Evolutionary conservation across 1,140 invertebrate species (phyloP).

Genomic region (Trissolcus basalis): DNA sequence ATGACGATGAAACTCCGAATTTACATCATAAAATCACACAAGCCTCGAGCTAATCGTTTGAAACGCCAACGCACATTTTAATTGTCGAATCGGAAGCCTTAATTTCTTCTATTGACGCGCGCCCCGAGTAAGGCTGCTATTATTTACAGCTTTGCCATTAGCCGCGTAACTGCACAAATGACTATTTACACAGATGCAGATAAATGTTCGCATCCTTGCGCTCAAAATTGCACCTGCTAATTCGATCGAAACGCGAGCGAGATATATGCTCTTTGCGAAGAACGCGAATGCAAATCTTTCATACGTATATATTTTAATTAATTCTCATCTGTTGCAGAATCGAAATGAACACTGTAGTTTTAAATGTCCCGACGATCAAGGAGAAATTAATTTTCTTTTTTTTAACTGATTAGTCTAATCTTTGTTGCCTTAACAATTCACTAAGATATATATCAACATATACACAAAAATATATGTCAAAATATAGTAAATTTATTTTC

Average conservation of each 20-base stretch:
- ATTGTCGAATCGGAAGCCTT: slow-evolving; percentile 37
- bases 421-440: too few relatives aligned
- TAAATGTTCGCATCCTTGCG: slow-evolving; percentile 51
- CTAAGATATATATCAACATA: too few relatives aligned
- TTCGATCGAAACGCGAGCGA: slow-evolving; percentile 41
- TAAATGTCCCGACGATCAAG: too few relatives aligned
- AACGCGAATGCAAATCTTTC: slow-evolving; percentile 22
- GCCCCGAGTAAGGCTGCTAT: slow-evolving; percentile 29
- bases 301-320: slow-evolving; percentile 57
- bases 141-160: slow-evolving; percentile 54
- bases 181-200: slow-evolving; percentile 58
- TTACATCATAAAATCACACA: too few relatives aligned
- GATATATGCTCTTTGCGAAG: slow-evolving; percentile 48
- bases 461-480: too few relatives aligned
- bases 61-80: too few relatives aligned
- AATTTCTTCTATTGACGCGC: slow-evolving; percentile 49
- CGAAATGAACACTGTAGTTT: too few relatives aligned
- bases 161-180: slow-evolving; percentile 46
- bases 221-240: slow-evolving; percentile 49
- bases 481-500: too few relatives aligned
- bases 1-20: too few relatives aligned
- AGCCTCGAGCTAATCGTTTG: too few relatives aligned
- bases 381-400: too few relatives aligned
- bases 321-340: slow-evolving; percentile 30
- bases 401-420: too few relatives aligned